phyloP scores from a whole-genome alignment of 2,113 vertebrate species.

The Bombycilla garrulus region DNA sequence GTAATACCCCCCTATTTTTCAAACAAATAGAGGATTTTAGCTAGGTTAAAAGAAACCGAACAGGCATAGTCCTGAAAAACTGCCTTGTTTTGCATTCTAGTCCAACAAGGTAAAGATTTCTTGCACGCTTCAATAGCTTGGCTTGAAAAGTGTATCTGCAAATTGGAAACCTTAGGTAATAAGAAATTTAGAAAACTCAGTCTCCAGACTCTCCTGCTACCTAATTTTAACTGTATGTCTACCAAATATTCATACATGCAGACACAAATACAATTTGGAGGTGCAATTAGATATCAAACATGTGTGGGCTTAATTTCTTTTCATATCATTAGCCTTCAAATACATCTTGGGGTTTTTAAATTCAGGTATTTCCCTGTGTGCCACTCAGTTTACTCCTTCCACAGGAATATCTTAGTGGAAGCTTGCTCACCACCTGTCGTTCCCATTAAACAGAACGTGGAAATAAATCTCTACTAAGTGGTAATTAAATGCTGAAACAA shows the following conservation, averaged over 20 bases:
- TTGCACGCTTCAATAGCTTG: background rate
- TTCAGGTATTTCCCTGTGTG: background rate
- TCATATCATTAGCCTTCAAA: background rate
- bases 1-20: background rate
- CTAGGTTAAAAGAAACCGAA: background rate
- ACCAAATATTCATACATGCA: background rate
- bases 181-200: background rate
- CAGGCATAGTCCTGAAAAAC: background rate
- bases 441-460: background rate
- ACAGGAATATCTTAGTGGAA: background rate
- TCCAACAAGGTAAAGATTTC: background rate
- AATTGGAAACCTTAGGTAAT: background rate
- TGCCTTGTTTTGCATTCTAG: background rate
- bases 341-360: rapidly evolving
- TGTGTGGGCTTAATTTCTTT: background rate
- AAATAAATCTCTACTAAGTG: slow-evolving; percentile 7
- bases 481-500: slow-evolving; percentile 5
- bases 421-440: background rate
- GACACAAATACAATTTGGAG: background rate
- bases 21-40: background rate
- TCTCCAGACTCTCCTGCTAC: background rate
- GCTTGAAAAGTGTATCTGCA: background rate
- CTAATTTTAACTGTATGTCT: background rate
- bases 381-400: background rate
- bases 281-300: background rate